phyloP scores from a whole-genome alignment of 1,140 invertebrate genomes.

The Panagrolaimus sp. region DNA sequence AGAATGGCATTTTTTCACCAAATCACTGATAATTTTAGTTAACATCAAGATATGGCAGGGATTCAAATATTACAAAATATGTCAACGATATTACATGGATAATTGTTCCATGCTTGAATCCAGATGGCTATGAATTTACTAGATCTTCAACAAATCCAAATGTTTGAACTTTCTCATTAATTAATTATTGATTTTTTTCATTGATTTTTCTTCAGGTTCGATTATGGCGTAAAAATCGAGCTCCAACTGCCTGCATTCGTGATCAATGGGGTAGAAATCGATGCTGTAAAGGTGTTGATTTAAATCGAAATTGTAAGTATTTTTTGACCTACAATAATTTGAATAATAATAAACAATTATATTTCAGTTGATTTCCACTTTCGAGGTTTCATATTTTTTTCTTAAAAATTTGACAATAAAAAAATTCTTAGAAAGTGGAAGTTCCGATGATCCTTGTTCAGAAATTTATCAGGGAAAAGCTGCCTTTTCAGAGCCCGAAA shows the following conservation, averaged over 20 bases:
- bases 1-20: conserved; percentile 3
- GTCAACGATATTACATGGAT: conserved; percentile 64
- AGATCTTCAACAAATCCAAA: conserved; percentile 58
- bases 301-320: conserved; percentile 50
- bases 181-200: conserved; percentile 23
- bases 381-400: neutral
- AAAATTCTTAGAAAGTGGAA: conserved; percentile 42
- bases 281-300: conserved; percentile 54
- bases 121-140: conserved; percentile 62
- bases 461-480: conserved; percentile 57
- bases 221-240: conserved; percentile 58
- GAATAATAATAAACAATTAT: too few relatives aligned
- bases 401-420: too few relatives aligned
- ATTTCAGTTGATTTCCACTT: conserved; percentile 5
- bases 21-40: conserved; percentile 34
- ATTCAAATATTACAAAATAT: conserved; percentile 54
- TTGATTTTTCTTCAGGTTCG: conserved; percentile 41
- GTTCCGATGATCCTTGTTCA: conserved; percentile 58
- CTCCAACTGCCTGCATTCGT: conserved; percentile 42
- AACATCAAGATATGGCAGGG: conserved; percentile 55
- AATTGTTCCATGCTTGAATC: conserved; percentile 69
- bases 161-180: conserved; percentile 30
- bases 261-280: conserved; percentile 56
- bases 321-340: too few relatives aligned
- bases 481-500: conserved; percentile 57